Evolutionary conservation across 2,888 invertebrate genomes (phyloP).

Genomic region (Hololepta plana): DNA sequence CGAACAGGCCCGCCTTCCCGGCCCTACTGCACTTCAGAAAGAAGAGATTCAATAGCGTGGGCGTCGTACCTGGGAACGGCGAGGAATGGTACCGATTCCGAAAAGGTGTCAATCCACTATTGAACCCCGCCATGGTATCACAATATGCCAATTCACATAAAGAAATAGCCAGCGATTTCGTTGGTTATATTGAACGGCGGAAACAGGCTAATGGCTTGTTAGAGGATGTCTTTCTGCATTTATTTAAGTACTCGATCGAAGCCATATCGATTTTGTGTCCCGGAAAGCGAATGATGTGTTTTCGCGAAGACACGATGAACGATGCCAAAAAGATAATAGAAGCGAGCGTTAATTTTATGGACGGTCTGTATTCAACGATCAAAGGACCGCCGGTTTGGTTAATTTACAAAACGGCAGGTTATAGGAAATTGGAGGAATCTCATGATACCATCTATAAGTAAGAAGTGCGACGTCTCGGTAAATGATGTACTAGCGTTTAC

Average conservation of each 20-base stretch:
- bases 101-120: constrained; percentile 30
- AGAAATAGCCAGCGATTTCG: constrained; percentile 27
- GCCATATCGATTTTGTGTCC: constrained; percentile 35
- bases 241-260: constrained; percentile 26
- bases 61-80: constrained; percentile 38
- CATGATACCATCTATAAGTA: constrained; percentile 30
- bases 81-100: constrained; percentile 37
- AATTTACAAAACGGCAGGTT: constrained; percentile 28
- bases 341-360: constrained; percentile 30
- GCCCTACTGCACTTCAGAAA: constrained; percentile 30
- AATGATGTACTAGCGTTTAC: constrained; percentile 5
- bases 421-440: constrained; percentile 28
- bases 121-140: constrained; percentile 27
- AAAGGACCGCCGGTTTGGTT: constrained; percentile 32
- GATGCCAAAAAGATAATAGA: constrained; percentile 22
- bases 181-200: constrained; percentile 22
- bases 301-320: constrained; percentile 13
- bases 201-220: constrained; percentile 16
- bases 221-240: constrained; percentile 22
- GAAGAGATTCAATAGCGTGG: constrained; percentile 24
- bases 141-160: constrained; percentile 25
- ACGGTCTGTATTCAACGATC: constrained; percentile 28
- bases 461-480: constrained; percentile 7
- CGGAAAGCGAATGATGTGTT: constrained; percentile 28
- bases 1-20: constrained; percentile 32